Evolutionary conservation across 2,797 vertebrate genomes (phyloP).

Genomic region (Benthosema pterotum): DNA sequence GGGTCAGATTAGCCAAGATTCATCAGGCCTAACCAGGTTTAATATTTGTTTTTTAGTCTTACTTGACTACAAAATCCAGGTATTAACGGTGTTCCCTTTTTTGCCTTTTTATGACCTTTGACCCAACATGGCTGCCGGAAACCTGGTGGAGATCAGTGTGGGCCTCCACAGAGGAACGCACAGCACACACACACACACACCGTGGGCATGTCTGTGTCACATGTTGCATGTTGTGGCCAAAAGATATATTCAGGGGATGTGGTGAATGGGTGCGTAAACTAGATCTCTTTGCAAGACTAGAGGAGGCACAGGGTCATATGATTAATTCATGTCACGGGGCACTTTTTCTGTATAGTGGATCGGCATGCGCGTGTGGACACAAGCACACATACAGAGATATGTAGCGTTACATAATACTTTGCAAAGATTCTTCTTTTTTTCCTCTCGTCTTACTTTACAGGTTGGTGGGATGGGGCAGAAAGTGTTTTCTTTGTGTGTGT

Average conservation of each 20-base stretch:
- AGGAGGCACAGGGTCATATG: conserved; percentile 72
- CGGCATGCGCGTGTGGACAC: conserved; percentile 68
- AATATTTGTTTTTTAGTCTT: background rate
- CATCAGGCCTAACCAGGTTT: conserved; percentile 10
- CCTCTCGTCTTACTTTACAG: conserved; percentile 53
- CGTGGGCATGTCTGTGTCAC: conserved; percentile 39
- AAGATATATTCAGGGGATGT: conserved; percentile 37
- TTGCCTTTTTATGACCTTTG: conserved; percentile 19
- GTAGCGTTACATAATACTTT: conserved; percentile 64
- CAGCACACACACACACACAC: conserved; percentile 8
- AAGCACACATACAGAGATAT: conserved; percentile 61
- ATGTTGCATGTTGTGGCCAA: conserved; percentile 31
- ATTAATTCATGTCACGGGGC: conserved; percentile 76
- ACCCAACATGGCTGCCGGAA: conserved; percentile 38
- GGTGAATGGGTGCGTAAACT: conserved; percentile 15
- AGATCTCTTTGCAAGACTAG: conserved; percentile 68
- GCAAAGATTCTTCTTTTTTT: conserved; percentile 43
- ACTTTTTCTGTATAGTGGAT: conserved; percentile 67
- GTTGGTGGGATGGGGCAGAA: conserved; percentile 62
- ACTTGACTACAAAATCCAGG: conserved; percentile 3
- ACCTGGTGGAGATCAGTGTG: conserved; percentile 33
- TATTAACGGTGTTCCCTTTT: background rate
- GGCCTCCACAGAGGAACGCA: conserved; percentile 41
- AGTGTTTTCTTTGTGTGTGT: conserved; percentile 18
- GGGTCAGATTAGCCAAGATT: conserved; percentile 46